Evolutionary conservation across 2,113 vertebrate species (phyloP), one percentile per base, ranked within the genome.

Genomic region (Microtus richardsoni): DNA sequence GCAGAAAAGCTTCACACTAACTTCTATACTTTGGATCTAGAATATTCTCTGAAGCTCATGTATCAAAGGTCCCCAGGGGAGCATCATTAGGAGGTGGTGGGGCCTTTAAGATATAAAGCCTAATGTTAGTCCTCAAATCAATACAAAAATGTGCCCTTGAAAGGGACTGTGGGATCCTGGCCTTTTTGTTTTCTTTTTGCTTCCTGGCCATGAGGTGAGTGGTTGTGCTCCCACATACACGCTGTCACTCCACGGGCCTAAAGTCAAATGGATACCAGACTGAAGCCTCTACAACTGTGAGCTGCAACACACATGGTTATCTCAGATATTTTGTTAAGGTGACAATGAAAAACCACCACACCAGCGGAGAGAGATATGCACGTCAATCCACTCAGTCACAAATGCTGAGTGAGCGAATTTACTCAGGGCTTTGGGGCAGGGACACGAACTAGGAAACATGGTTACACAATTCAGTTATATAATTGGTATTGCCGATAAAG

Each of bases 1-100:
- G 80, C 89, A 85, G 87, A 88, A 94, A 70, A 87, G 30, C 92
- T 79, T 94, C 24, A 68, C 33, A 68, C 66, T 33, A 75, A 64
- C 16, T 92, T 70, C 70, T 85, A 9, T 47, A n/a, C 13, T 85
- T 75, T 64, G 33, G 71, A 85, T 64, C 41, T 75, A 49, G 22
- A 62, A 85, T 52, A 33, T 30, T 33, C 33, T 70, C 24, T 58
- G 19, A 58, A 58, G 58, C 19, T 58, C 58, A 58, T 58, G 58
- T 58, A 21, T 68, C 14, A 47, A 47, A 84, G 70, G 39, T 62
- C 3, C 30, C 22, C 79, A 84, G 39, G 3, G n/a, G 10, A 44
- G 47, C 39, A 36, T 52, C 44, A 14, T 3, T 80, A 33, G 49
- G 13, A 88, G 39, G 64, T 28, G 22, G 21, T n/a, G 5, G 49